phyloP scores from a whole-genome alignment of 2,797 vertebrate genomes.

The Gobio occitaniae region DNA sequence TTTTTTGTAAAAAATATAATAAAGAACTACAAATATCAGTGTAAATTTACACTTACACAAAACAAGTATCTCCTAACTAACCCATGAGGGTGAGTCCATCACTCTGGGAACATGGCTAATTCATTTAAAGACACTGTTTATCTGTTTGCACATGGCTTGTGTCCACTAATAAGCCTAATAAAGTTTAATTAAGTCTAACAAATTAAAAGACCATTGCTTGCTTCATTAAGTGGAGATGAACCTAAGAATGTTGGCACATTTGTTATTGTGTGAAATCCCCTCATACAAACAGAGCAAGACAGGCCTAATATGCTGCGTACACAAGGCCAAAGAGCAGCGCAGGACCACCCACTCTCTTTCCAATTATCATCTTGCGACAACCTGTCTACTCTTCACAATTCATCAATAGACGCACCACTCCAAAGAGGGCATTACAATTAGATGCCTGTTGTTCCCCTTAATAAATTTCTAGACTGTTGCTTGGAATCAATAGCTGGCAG shows the following conservation, averaged over 20 bases:
- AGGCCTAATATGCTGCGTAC: slow-evolving; percentile 75
- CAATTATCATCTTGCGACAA: slow-evolving; percentile 83
- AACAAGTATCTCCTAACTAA: background rate
- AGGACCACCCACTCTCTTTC: slow-evolving; percentile 87
- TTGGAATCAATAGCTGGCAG: slow-evolving; percentile 74
- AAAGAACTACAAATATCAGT: background rate
- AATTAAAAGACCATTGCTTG: slow-evolving; percentile 65
- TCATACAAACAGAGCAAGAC: slow-evolving; percentile 70
- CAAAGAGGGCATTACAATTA: slow-evolving; percentile 84
- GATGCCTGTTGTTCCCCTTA: slow-evolving; percentile 80
- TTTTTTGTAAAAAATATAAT: background rate
- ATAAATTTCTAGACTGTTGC: slow-evolving; percentile 86
- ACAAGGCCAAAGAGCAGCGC: slow-evolving; percentile 74
- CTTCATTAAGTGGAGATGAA: slow-evolving; percentile 76
- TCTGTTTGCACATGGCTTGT: slow-evolving; percentile 52
- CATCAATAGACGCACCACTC: slow-evolving; percentile 78
- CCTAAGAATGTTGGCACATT: slow-evolving; percentile 80
- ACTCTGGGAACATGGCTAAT: slow-evolving; percentile 21
- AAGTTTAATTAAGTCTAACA: slow-evolving; percentile 57
- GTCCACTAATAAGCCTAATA: slow-evolving; percentile 55
- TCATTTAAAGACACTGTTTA: slow-evolving; percentile 42
- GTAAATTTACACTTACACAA: background rate
- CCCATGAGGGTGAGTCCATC: background rate
- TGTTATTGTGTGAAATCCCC: slow-evolving; percentile 75
- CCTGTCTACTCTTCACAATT: slow-evolving; percentile 77